These are phyloP conservation scores for Eutrigla gurnardus DNA, from an alignment of 2,797 vertebrate genomes.

Conservation along the genomic window DNA sequence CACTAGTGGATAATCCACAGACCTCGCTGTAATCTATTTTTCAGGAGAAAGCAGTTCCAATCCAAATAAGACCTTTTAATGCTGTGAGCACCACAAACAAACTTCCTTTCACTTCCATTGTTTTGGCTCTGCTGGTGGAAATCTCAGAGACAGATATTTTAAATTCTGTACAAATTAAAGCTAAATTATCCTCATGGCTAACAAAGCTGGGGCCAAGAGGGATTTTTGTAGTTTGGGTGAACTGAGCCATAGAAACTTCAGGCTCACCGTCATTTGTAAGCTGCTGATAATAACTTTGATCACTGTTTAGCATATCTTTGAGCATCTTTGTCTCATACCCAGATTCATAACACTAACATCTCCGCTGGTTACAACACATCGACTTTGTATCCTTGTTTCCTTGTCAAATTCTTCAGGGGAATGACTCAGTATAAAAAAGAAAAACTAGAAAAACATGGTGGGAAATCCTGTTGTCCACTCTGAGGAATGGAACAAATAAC, in stretches of 20 bases:
- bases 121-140: not conserved
- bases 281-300: not conserved
- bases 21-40: not conserved
- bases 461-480: conserved; percentile 86
- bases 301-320: not conserved
- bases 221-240: conserved; percentile 16
- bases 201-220: not conserved
- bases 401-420: conserved; percentile 35
- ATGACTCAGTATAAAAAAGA: conserved; percentile 35
- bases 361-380: conserved; percentile 33
- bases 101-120: not conserved
- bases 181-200: not conserved
- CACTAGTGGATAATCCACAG: no score
- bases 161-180: not conserved
- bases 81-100: not conserved
- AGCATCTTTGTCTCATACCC: conserved; percentile 15
- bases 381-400: conserved; percentile 11
- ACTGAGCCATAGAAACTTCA: conserved; percentile 15
- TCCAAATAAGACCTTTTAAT: no score
- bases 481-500: conserved; percentile 85
- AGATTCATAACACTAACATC: conserved; percentile 25
- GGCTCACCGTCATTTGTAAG: conserved; percentile 4
- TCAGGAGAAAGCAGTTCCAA: not conserved
- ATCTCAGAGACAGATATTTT: not conserved
- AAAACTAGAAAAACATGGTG: conserved; percentile 23